Evolutionary conservation across 53 echinoderm and acorn worm genomes (phyloP).

Genomic region (Hippasteria phrygiana): DNA sequence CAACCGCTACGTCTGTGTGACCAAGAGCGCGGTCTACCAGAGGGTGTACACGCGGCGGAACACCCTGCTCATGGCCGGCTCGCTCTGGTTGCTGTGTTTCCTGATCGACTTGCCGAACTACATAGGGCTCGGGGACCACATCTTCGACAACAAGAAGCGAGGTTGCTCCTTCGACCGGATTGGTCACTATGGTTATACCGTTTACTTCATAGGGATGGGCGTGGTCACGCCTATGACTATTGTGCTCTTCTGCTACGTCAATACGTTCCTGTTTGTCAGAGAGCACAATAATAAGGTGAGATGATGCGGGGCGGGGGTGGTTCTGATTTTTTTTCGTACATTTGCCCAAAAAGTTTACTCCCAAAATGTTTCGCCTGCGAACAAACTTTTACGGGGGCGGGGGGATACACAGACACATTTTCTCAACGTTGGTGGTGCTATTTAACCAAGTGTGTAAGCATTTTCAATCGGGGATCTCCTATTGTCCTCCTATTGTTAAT

Average conservation of each 20-base stretch:
- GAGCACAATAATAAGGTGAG: slow-evolving; percentile 34
- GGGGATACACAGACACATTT: too few species aligned
- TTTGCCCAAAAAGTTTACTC: too few species aligned
- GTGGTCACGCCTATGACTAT: slow-evolving; percentile 70
- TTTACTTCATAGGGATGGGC: slow-evolving; percentile 75
- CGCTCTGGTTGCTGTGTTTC: slow-evolving; percentile 70
- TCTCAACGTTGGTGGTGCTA: too few species aligned
- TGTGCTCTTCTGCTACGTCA: slow-evolving; percentile 71
- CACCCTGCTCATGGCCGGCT: slow-evolving; percentile 63
- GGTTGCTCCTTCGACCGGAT: slow-evolving; percentile 77
- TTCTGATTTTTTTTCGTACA: too few species aligned
- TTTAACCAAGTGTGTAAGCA: too few species aligned
- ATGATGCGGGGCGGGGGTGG: background rate
- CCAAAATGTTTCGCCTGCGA: too few species aligned
- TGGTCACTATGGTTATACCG: slow-evolving; percentile 64
- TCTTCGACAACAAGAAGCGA: slow-evolving; percentile 74
- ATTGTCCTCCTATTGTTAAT: too few species aligned
- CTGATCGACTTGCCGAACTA: slow-evolving; percentile 75
- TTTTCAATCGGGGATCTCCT: too few species aligned
- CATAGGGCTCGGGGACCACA: slow-evolving; percentile 71
- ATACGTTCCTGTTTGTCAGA: slow-evolving; percentile 49
- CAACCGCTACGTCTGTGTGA: slow-evolving; percentile 77
- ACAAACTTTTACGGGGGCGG: too few species aligned
- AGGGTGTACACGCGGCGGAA: slow-evolving; percentile 69
- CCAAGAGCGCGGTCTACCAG: slow-evolving; percentile 47